Evolutionary conservation across 2,888 invertebrate genomes (phyloP).

Genomic region (Sarcophaga carnaria): DNA sequence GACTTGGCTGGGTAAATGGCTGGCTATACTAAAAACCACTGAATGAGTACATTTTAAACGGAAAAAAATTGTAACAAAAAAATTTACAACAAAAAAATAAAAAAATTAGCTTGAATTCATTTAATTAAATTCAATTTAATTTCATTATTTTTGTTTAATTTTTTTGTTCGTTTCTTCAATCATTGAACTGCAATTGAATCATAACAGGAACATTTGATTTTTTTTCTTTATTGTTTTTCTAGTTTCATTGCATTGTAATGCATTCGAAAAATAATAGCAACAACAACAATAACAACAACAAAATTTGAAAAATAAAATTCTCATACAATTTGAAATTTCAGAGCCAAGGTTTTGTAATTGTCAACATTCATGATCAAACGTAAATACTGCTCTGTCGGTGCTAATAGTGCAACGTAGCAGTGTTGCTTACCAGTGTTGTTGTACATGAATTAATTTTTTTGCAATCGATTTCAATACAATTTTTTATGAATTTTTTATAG

Average conservation of each 20-base stretch:
- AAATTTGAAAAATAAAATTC: conserved; percentile 37
- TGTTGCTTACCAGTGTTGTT: conserved; percentile 26
- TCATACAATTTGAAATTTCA: conserved; percentile 53
- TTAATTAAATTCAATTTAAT: conserved; percentile 16
- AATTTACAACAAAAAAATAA: neutral
- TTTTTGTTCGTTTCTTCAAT: neutral
- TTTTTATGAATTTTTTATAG: neutral
- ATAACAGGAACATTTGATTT: conserved; percentile 65
- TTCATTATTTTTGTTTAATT: conserved; percentile 24
- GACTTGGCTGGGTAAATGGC: neutral
- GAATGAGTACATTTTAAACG: conserved; percentile 22
- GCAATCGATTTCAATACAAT: conserved; percentile 12
- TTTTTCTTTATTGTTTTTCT: neutral
- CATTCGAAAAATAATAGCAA: conserved; percentile 17
- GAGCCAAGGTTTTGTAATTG: conserved; percentile 61
- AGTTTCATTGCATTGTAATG: neutral
- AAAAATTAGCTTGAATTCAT: conserved; percentile 44
- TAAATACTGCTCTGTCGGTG: neutral
- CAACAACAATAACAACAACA: neutral
- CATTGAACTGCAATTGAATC: conserved; percentile 62
- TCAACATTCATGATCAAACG: neutral
- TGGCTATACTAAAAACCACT: conserved; percentile 10
- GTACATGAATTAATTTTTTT: conserved; percentile 32
- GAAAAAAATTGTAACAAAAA: neutral
- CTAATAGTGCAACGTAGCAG: neutral